phyloP scores from a whole-genome alignment of 2,888 invertebrate genomes.

The Cheilosia pagana region DNA sequence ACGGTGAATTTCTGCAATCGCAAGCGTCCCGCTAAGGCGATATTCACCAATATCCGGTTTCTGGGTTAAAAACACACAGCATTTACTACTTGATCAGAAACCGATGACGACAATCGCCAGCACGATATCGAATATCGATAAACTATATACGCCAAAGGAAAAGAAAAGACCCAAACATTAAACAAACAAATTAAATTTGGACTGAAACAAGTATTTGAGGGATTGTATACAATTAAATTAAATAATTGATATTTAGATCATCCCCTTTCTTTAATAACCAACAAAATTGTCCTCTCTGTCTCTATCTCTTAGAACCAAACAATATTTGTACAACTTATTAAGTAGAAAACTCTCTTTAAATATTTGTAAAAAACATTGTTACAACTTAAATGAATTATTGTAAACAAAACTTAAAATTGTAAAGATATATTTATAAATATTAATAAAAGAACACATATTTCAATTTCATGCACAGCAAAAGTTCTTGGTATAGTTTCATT shows the following conservation, averaged over 20 bases:
- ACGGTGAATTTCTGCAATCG: conserved; percentile 87
- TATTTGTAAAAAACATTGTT: conserved; percentile 55
- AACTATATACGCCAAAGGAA: conserved; percentile 12
- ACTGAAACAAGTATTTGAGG: conserved; percentile 59
- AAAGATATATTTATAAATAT: conserved; percentile 38
- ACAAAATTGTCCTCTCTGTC: neutral
- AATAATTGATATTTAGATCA: conserved; percentile 17
- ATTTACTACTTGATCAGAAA: neutral
- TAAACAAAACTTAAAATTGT: conserved; percentile 37
- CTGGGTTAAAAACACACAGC: conserved; percentile 83
- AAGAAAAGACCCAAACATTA: neutral
- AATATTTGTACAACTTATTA: conserved; percentile 22
- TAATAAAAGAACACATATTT: conserved; percentile 54
- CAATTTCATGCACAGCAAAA: conserved; percentile 62
- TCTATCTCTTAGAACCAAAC: neutral
- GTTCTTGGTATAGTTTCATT: conserved; percentile 42
- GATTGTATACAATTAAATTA: conserved; percentile 15
- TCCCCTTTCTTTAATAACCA: neutral
- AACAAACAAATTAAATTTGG: conserved; percentile 32
- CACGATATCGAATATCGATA: conserved; percentile 29
- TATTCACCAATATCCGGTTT: conserved; percentile 87
- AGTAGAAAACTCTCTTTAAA: conserved; percentile 16
- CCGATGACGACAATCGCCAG: conserved; percentile 33
- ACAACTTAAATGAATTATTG: conserved; percentile 50
- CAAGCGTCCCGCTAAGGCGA: conserved; percentile 85